Conservation (phyloP, 1,140 invertebrate species). For the Odontomachus brunneus region DNA sequence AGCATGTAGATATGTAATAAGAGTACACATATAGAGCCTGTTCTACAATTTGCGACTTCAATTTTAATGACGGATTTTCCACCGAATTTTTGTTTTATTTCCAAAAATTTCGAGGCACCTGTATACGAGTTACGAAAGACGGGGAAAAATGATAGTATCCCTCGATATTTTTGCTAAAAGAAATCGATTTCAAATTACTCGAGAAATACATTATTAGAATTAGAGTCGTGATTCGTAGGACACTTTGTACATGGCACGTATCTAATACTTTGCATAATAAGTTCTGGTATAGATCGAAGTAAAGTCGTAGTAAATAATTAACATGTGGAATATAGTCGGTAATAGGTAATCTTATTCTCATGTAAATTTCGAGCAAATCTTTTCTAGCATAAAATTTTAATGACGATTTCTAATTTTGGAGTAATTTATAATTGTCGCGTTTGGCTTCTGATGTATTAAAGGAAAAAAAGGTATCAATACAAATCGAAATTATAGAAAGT, state of each 20-base stretch:
- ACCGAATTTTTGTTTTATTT: no score
- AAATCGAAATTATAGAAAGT: no score
- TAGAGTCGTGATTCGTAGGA: no score
- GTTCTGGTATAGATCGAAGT: background rate
- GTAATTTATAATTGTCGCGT: background rate
- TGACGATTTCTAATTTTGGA: background rate
- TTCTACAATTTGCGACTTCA: no score
- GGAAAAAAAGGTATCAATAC: background rate
- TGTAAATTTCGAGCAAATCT: background rate
- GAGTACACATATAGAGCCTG: background rate
- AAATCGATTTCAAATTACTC: no score
- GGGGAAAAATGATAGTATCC: no score
- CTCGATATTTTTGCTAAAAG: no score
- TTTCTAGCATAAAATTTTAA: background rate
- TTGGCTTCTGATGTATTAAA: background rate
- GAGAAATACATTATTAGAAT: no score
- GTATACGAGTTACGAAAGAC: no score
- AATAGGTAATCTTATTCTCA: conserved; percentile 23
- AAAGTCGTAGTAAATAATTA: conserved; percentile 46
- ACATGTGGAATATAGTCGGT: conserved; percentile 28
- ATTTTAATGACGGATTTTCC: no score
- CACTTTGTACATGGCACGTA: conserved; percentile 1
- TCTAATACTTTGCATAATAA: conserved; percentile 57
- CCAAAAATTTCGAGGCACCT: no score
- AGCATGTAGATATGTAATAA: conserved; percentile 38